Base-by-base conservation (phyloP, 2,888 invertebrate species). In the Clunio marinus region DNA sequence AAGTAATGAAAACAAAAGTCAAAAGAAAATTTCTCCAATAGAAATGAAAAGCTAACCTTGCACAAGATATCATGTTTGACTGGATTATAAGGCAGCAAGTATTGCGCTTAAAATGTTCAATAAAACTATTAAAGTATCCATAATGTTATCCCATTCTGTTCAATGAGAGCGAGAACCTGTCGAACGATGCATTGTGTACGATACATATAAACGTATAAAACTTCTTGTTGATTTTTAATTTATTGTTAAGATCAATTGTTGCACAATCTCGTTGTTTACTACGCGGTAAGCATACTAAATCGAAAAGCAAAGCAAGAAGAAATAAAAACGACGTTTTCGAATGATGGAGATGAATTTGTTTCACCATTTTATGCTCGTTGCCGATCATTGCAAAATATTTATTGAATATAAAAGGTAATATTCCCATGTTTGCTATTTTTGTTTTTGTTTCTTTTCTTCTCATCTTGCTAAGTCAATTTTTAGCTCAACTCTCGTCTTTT, bases 201-300 rank as follows among this genome's bases (percentile, higher is more conserved):
- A 51, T 51, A 22, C n/a, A 51, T n/a, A n/a, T n/a, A 22, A 17
- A 22, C 41, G 41, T 41, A 15, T n/a, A 41, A 3, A 41, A 41
- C 22, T 37, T 45, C 37, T 32, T 60, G 46, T 46, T 65, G 63
- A 27, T 66, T 66, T 59, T 66, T 66, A 66, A 66, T 66, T 66
- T 66, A 66, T 66, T 66, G 66, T 66, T 55, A 66, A 66, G 66
- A 66, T 66, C 66, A 66, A 66, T 66, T 57, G 57, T 57, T 57
- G 57, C 57, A 57, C 25, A 57, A 57, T 24, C 57, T 25, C 57
- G 57, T n/a, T n/a, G 22, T 22, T 22, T 17, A 22, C 4, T 51
- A n/a, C 51, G 51, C 22, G 17, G 22, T 5, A 7, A 20, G 51
- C 51, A 51, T 51, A 20, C 22, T 22, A 17, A 51, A 41, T 41